Percentiles rank a stretch among this genome's conserved stretches.
These are phyloP conservation scores for Dreissena polymorpha DNA, from an alignment of 1,140 invertebrate genomes.

Conservation along the genomic window DNA sequence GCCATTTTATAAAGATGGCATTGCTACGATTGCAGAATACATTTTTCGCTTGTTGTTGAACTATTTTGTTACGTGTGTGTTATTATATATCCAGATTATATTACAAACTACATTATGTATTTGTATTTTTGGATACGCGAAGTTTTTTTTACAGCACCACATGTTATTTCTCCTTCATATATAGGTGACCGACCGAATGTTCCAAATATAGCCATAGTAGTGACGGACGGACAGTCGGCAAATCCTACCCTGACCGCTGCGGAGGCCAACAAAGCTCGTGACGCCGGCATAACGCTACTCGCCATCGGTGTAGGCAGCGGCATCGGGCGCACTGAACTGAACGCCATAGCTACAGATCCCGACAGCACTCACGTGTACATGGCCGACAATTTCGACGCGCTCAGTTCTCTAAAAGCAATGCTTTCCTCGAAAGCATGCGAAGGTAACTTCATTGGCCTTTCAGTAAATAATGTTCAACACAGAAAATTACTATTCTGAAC, in stretches of 20 bases:
- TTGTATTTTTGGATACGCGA: too few relatives aligned
- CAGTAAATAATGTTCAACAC: too few relatives aligned
- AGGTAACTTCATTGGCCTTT: constrained; percentile 47
- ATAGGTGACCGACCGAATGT: constrained; percentile 62
- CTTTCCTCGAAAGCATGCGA: constrained; percentile 69
- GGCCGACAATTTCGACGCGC: constrained; percentile 69
- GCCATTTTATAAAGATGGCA: too few relatives aligned
- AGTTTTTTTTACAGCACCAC: too few relatives aligned
- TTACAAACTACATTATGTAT: too few relatives aligned
- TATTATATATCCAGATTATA: too few relatives aligned
- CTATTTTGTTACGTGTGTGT: too few relatives aligned
- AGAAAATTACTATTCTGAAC: too few relatives aligned
- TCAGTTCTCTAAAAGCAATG: constrained; percentile 66
- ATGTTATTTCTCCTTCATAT: neutral
- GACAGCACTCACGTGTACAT: constrained; percentile 71
- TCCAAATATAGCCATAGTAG: constrained; percentile 70
- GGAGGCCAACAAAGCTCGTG: constrained; percentile 59
- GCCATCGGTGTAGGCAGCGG: constrained; percentile 72
- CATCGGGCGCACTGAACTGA: constrained; percentile 62
- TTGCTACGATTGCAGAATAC: too few relatives aligned
- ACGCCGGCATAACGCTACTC: constrained; percentile 70
- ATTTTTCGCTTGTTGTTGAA: too few relatives aligned
- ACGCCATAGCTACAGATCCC: constrained; percentile 72
- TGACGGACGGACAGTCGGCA: constrained; percentile 76
- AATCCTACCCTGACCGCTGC: constrained; percentile 52